A percentile compares a stretch with the other conserved stretches of the same genome.
Evolutionary conservation across 2,797 vertebrate genomes (phyloP).

Genomic region (Triplophysa bombifrons): DNA sequence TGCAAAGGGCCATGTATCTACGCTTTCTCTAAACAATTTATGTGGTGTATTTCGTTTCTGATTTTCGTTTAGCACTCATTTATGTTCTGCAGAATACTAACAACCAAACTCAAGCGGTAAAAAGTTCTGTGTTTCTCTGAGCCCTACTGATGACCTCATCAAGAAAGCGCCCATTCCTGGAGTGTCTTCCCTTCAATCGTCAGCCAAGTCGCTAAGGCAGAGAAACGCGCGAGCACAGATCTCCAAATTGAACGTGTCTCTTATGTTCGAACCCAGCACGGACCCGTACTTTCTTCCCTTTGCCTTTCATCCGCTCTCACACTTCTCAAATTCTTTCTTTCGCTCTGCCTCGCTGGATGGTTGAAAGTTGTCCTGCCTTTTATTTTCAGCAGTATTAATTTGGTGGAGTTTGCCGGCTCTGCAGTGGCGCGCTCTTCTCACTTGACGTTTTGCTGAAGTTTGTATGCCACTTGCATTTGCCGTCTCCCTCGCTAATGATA

Average conservation of each 20-base stretch:
- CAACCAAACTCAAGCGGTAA: conserved; percentile 42
- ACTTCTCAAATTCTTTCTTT: conserved; percentile 60
- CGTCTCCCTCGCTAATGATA: conserved; percentile 85
- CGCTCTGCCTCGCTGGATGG: conserved; percentile 73
- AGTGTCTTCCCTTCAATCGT: conserved; percentile 57
- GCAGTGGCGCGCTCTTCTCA: conserved; percentile 66
- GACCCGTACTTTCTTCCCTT: conserved; percentile 54
- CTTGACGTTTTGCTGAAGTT: conserved; percentile 89
- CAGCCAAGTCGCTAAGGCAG: conserved; percentile 65
- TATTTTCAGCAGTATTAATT: conserved; percentile 87
- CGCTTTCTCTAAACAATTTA: neutral
- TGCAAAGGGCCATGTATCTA: no score
- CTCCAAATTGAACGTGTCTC: conserved; percentile 57
- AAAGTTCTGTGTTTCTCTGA: conserved; percentile 55
- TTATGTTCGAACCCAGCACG: conserved; percentile 57
- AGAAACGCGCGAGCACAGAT: conserved; percentile 63
- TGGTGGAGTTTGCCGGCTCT: conserved; percentile 71
- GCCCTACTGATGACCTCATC: conserved; percentile 79
- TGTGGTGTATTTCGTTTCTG: conserved; percentile 7
- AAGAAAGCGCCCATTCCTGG: conserved; percentile 60
- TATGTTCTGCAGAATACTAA: conserved; percentile 40
- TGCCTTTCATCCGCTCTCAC: conserved; percentile 53
- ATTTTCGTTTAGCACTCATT: conserved; percentile 42
- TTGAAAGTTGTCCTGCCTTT: conserved; percentile 88
- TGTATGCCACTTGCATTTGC: conserved; percentile 83